These are phyloP conservation scores for Stenchaetothrips biformis DNA, from an alignment of 2,888 invertebrate species.

Conservation along the genomic window DNA sequence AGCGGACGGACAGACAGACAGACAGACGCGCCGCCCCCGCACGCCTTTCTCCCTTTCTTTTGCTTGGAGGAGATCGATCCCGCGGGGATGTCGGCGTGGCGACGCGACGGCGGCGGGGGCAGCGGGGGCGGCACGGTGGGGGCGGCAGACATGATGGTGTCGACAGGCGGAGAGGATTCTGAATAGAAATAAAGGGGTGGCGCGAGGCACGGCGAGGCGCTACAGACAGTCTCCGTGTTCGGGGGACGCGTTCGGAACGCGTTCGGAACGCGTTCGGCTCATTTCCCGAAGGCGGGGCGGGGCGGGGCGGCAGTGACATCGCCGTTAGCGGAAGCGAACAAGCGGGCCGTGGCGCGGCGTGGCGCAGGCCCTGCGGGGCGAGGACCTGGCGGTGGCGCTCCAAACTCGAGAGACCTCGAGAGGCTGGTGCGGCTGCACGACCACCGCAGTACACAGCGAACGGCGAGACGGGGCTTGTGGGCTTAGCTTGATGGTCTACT, in stretches of 20 bases:
- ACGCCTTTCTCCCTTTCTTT: slow-evolving; percentile 10
- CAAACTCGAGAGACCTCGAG: not conserved
- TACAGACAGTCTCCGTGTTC: too few species aligned
- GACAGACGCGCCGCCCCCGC: not conserved
- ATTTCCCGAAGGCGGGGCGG: not conserved
- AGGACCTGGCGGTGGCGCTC: not conserved
- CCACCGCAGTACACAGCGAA: not conserved
- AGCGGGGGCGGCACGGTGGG: not conserved
- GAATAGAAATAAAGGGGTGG: slow-evolving; percentile 10
- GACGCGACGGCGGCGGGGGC: not conserved
- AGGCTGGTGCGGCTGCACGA: not conserved
- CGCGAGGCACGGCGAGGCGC: not conserved
- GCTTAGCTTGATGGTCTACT: not conserved
- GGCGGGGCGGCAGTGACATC: slow-evolving; percentile 16
- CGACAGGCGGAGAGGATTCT: slow-evolving; percentile 22
- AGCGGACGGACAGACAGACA: not conserved
- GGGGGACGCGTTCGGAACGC: not conserved
- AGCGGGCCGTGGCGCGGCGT: not conserved
- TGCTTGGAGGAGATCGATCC: slow-evolving; percentile 20
- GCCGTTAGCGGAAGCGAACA: slow-evolving; percentile 22
- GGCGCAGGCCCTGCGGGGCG: not conserved
- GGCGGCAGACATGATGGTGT: slow-evolving; percentile 18
- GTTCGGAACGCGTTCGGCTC: not conserved
- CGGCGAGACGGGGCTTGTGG: not conserved
- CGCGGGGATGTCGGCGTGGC: slow-evolving; percentile 5